Evolutionary conservation across 2,888 invertebrate species (phyloP), one percentile per base, ranked within the genome.

Genomic region (Apodemia zela): DNA sequence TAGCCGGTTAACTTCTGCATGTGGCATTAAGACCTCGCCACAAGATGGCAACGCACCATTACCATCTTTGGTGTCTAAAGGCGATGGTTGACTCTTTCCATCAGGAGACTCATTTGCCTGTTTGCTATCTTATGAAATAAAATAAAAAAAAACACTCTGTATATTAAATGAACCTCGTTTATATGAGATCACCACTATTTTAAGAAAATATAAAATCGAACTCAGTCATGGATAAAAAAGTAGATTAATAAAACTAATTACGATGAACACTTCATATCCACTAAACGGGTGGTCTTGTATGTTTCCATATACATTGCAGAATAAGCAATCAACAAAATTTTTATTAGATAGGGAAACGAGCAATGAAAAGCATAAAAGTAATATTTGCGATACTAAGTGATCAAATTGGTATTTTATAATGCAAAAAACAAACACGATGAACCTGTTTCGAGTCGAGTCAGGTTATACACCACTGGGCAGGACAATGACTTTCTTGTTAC

Each of bases 351-450:
- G 8, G 1, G 45, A n/a, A 60, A 45, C 25, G 10, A 13, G 45
- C 45, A 42, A 47, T 45, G 60, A 42, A 58, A 25, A 29, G n/a
- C 42, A 17, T 42, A 58, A 47, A 17, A 49, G 21, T 57, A 29
- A 57, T 29, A 57, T 57, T 57, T 57, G 57, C 63, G 59, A n/a
- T 47, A 58, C 45, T 25, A 47, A 47, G 25, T 25, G 54, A 54
- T 29, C 15, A 54, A 25, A 66, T 75, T 76, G 82, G 84, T 84
- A 86, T 85, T 85, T 87, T 85, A 84, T 87, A 88, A 87, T 84
- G 82, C 79, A 89, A 54, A 54, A 88, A 87, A 87, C 81, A 81
- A 87, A 87, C 86, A 81, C 72, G 87, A 84, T 82, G 77, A 76
- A 79, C 77, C 77, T 73, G 84, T 80, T 80, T 77, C 73, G 75